Evolutionary conservation across 2,888 invertebrate species (phyloP).

Genomic region (Sceliomorpha sp.): DNA sequence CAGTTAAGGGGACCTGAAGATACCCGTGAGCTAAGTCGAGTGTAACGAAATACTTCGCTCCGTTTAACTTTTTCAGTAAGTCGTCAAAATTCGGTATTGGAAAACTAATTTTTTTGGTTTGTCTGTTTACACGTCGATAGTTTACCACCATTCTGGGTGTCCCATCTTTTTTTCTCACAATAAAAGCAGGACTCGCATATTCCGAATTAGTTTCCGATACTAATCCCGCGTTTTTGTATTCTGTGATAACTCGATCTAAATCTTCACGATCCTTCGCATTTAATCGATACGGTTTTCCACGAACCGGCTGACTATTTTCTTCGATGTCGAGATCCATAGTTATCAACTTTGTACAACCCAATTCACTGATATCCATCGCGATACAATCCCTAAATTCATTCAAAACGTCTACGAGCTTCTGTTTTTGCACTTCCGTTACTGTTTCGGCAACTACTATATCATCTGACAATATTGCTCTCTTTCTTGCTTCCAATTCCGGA

Average conservation of each 20-base stretch:
- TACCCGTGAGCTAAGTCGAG: too few species aligned
- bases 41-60: constrained; percentile 5
- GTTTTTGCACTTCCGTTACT: constrained; percentile 2
- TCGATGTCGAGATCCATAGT: constrained; percentile 45
- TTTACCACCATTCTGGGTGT: constrained; percentile 11
- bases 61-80: constrained; percentile 2
- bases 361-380: constrained; percentile 31
- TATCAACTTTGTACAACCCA: constrained; percentile 31
- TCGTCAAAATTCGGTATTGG: constrained; percentile 8
- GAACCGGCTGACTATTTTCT: constrained; percentile 10
- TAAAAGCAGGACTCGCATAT: too few species aligned
- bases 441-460: not conserved
- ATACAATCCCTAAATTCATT: constrained; percentile 32
- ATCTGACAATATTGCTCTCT: not conserved
- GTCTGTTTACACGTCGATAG: constrained; percentile 5
- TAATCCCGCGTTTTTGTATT: constrained; percentile 20
- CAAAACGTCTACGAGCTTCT: constrained; percentile 4
- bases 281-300: constrained; percentile 27
- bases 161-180: constrained; percentile 9
- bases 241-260: constrained; percentile 6
- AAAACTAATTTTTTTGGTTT: constrained; percentile 10
- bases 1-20: constrained; percentile 10
- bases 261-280: constrained; percentile 23
- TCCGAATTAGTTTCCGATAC: constrained; percentile 9
- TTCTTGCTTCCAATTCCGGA: not conserved